These are phyloP conservation scores for Ceriagrion tenellum DNA, from an alignment of 2,888 invertebrate species.

Conservation along the genomic window DNA sequence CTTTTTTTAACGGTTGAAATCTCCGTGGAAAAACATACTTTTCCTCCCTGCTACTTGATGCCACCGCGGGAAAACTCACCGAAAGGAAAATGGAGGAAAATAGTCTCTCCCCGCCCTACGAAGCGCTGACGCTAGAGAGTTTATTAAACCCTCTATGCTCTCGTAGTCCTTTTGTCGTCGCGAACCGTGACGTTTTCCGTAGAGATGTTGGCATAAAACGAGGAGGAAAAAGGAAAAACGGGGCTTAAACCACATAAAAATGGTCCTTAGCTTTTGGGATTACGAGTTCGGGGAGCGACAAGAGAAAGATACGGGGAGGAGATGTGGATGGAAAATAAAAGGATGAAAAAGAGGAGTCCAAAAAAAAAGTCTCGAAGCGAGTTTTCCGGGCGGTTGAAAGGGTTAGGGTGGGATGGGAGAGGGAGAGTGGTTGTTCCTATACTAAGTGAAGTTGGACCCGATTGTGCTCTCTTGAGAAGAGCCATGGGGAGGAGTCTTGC, in stretches of 20 bases:
- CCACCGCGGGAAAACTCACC: background rate
- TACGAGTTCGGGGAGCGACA: background rate
- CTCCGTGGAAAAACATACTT: background rate
- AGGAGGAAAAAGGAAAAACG: background rate
- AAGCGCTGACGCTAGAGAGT: background rate
- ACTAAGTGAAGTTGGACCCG: background rate
- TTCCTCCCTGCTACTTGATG: background rate
- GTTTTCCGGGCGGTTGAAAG: background rate
- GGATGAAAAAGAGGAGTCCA: background rate
- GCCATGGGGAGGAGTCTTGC: background rate
- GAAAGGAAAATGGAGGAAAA: background rate
- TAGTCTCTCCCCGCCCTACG: background rate
- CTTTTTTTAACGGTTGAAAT: slow-evolving; percentile 23
- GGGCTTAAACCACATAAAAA: slow-evolving; percentile 42
- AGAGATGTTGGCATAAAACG: background rate
- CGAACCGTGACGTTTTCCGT: background rate
- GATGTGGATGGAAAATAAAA: background rate
- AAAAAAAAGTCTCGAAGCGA: slow-evolving; percentile 13
- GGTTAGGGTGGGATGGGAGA: background rate
- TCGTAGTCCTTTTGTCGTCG: slow-evolving; percentile 12
- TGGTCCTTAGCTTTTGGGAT: slow-evolving; percentile 31
- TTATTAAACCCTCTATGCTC: background rate
- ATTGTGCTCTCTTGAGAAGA: background rate
- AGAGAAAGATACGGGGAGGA: background rate
- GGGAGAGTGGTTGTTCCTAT: background rate